A percentile compares a stretch with the other conserved stretches of the same genome.
These are phyloP conservation scores for Callipepla squamata DNA, from an alignment of 2,113 vertebrate genomes.

Conservation along the genomic window DNA sequence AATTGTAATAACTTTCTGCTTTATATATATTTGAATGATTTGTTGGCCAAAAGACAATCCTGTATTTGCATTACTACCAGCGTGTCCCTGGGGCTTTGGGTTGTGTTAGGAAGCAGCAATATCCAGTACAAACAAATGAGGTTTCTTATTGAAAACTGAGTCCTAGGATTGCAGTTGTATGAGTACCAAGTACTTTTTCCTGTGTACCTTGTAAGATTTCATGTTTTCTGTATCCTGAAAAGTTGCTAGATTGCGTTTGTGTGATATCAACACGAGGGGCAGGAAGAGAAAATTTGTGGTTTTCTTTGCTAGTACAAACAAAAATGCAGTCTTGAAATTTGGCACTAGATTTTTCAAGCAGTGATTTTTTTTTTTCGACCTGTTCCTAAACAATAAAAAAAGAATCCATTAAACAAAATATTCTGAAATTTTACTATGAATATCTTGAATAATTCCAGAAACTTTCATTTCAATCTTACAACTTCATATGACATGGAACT, in stretches of 20 bases:
- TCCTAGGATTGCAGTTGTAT: not conserved
- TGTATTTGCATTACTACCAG: slow-evolving; percentile 53
- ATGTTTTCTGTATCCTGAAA: not conserved
- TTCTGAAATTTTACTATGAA: not conserved
- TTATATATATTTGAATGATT: slow-evolving; percentile 51
- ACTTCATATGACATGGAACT: not conserved
- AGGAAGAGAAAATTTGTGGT: not conserved
- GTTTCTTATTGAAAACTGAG: slow-evolving; percentile 40
- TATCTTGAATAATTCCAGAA: not conserved
- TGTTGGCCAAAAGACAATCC: slow-evolving; percentile 34
- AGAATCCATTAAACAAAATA: not conserved
- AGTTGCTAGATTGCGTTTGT: not conserved
- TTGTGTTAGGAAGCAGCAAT: slow-evolving; percentile 61
- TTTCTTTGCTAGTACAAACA: not conserved
- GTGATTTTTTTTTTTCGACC: not conserved
- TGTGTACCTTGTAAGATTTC: not conserved
- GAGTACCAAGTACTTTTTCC: not conserved
- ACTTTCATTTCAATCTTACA: not conserved
- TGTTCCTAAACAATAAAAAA: not conserved
- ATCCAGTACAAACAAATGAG: slow-evolving; percentile 45
- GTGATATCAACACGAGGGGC: rapidly evolving
- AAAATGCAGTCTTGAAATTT: not conserved
- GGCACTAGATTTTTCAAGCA: not conserved
- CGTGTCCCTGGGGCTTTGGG: not conserved
- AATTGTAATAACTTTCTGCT: slow-evolving; percentile 61